Conservation (phyloP, 2,797 vertebrate species). For the Sebastes hubbsi region DNA sequence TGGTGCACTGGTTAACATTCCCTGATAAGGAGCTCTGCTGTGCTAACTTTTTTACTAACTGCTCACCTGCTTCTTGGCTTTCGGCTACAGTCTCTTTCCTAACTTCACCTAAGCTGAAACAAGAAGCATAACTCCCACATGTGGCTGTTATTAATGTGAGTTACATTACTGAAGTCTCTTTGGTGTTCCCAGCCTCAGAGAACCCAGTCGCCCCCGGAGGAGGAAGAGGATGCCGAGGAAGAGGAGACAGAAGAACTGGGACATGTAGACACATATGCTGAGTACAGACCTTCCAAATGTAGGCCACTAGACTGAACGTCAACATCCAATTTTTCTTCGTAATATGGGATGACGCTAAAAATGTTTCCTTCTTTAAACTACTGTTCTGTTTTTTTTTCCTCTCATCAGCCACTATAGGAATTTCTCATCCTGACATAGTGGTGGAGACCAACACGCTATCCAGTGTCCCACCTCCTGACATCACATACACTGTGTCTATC, state of each 20-base stretch:
- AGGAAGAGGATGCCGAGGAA: conserved; percentile 94
- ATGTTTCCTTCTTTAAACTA: not conserved
- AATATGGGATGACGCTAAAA: not conserved
- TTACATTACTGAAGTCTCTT: not conserved
- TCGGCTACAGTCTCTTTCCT: conserved; percentile 5
- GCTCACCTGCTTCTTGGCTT: conserved; percentile 8
- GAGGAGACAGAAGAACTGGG: conserved; percentile 95
- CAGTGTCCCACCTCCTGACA: conserved; percentile 95
- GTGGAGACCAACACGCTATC: conserved; percentile 98
- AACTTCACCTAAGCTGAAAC: conserved; percentile 1
- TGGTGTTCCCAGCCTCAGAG: conserved; percentile 64
- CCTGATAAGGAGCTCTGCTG: not conserved
- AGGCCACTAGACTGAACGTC: conserved; percentile 45
- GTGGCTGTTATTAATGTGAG: not conserved
- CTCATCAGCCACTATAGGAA: conserved; percentile 91
- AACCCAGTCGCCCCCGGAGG: conserved; percentile 76
- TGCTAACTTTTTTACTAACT: conserved; percentile 14
- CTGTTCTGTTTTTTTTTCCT: not conserved
- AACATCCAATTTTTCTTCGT: not conserved
- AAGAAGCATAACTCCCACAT: not conserved
- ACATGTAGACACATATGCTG: conserved; percentile 95
- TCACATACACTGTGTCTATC: conserved; percentile 91
- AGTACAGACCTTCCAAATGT: conserved; percentile 97
- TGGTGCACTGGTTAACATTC: not conserved
- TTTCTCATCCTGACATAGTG: conserved; percentile 95